These are phyloP conservation scores for Protosalanx chinensis DNA, from an alignment of 2,797 vertebrate species.

Conservation along the genomic window DNA sequence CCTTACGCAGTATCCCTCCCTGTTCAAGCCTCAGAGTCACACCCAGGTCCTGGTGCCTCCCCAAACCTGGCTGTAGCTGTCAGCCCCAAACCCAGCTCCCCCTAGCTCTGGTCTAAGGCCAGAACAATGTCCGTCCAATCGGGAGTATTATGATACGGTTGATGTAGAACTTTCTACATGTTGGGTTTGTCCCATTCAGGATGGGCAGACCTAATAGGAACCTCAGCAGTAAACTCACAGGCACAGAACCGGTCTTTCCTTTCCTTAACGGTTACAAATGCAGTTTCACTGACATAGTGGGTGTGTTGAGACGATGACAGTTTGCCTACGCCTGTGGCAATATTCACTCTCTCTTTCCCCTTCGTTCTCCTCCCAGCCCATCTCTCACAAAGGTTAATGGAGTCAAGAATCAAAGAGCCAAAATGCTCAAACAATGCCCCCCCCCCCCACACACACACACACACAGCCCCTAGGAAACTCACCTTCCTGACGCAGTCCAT, in stretches of 20 bases:
- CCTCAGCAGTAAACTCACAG: constrained; percentile 26
- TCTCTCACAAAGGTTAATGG: constrained; percentile 17
- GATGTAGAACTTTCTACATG: background rate
- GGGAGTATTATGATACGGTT: too few relatives aligned
- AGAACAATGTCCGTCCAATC: background rate
- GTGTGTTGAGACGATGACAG: constrained; percentile 12
- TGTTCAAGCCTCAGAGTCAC: constrained; percentile 1
- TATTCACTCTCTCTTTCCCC: constrained; percentile 1
- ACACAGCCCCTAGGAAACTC: constrained; percentile 13
- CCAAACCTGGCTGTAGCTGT: background rate
- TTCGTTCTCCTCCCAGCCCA: background rate
- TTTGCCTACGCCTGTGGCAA: constrained; percentile 28
- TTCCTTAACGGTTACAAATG: constrained; percentile 19
- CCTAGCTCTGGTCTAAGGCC: background rate
- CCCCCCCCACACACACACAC: too few relatives aligned
- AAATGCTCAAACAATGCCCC: background rate
- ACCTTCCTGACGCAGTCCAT: constrained; percentile 25
- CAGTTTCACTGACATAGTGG: constrained; percentile 15
- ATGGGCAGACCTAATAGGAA: background rate
- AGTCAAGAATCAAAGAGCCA: background rate
- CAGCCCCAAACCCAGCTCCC: background rate
- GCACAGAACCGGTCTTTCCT: constrained; percentile 30
- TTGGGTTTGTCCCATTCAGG: background rate
- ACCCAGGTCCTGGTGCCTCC: background rate
- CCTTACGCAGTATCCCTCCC: constrained; percentile 25